Conservation (phyloP, 2,797 vertebrate species). For the Poeciliopsis gracilis region DNA sequence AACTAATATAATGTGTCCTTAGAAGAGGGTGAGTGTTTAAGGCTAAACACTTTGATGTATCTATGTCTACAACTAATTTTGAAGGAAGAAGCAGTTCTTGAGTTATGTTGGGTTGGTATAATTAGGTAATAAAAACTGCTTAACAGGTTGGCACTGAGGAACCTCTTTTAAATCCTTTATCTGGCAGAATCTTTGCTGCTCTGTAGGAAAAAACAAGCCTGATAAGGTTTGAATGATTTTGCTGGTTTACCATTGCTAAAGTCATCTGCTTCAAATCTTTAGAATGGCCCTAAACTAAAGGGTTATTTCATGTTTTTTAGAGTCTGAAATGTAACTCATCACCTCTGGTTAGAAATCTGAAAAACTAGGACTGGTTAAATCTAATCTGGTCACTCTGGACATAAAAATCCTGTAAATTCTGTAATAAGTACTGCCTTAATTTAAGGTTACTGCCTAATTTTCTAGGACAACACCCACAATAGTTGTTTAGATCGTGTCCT, state of each 20-base stretch:
- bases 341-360: too few species aligned
- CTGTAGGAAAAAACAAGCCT: background rate
- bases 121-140: background rate
- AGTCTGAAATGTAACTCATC: too few species aligned
- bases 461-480: background rate
- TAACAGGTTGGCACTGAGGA: background rate
- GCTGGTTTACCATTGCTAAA: background rate
- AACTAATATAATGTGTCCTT: background rate
- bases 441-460: background rate
- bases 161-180: background rate
- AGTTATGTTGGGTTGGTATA: background rate
- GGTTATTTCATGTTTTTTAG: too few species aligned
- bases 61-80: background rate
- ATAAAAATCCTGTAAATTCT: too few species aligned
- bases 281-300: background rate
- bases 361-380: too few species aligned
- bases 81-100: background rate
- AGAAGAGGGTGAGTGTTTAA: background rate
- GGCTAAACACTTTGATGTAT: background rate
- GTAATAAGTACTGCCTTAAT: background rate
- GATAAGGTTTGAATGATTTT: background rate
- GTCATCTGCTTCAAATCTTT: background rate
- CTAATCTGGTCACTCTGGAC: too few species aligned
- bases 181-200: background rate
- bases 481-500: background rate